Conservation (phyloP, 1,140 invertebrate genomes). For the Drosophila eugracilis region DNA sequence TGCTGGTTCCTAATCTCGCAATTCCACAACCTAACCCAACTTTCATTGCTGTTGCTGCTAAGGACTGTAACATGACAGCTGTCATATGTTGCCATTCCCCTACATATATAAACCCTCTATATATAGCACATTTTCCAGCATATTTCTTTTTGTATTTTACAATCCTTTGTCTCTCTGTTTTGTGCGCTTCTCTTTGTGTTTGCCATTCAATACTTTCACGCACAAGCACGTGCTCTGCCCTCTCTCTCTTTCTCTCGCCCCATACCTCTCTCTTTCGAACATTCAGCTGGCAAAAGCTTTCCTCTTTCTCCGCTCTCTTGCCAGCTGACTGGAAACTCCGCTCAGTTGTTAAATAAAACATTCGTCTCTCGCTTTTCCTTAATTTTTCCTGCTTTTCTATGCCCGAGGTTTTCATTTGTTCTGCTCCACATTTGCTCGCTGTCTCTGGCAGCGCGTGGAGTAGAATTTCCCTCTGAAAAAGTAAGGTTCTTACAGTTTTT, state of each 20-base stretch:
- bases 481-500: neutral
- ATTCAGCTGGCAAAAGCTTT: conserved; percentile 6
- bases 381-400: conserved; percentile 43
- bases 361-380: conserved; percentile 13
- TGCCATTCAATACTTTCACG: conserved; percentile 18
- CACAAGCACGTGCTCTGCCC: conserved; percentile 34
- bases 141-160: conserved; percentile 39
- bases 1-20: conserved; percentile 63
- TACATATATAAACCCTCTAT: conserved; percentile 19
- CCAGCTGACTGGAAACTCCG: conserved; percentile 64
- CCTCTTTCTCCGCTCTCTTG: conserved; percentile 2
- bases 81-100: conserved; percentile 73
- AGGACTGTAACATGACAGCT: conserved; percentile 76
- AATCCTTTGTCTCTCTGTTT: conserved; percentile 47
- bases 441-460: conserved; percentile 52
- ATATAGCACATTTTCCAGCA: conserved; percentile 48
- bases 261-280: conserved; percentile 15
- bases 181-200: conserved; percentile 35
- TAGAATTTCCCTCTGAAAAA: conserved; percentile 6
- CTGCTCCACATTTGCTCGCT: conserved; percentile 64
- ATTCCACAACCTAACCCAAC: conserved; percentile 80
- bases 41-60: conserved; percentile 66
- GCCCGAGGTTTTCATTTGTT: conserved; percentile 31
- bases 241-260: conserved; percentile 20
- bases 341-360: conserved; percentile 38